Percentiles rank a stretch among this genome's conserved stretches.
phyloP scores from a whole-genome alignment of 92 coral and sea anemone species.

The Phymanthus crucifer region DNA sequence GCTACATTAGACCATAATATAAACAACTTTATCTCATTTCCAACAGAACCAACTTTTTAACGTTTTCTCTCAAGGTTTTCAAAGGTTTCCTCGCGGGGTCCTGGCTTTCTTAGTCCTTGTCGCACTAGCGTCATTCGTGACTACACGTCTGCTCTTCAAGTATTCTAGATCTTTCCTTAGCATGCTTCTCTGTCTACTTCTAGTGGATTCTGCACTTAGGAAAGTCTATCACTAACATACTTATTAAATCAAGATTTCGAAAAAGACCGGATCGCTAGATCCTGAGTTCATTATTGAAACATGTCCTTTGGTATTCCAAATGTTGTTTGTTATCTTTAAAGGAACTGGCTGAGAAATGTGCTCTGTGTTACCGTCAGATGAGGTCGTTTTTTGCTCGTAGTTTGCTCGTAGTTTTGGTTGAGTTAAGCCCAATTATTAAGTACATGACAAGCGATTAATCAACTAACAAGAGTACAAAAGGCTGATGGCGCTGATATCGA shows the following conservation, averaged over 20 bases:
- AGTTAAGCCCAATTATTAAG: not conserved
- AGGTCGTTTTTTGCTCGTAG: not conserved
- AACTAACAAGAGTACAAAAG: not conserved
- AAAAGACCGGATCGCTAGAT: not conserved
- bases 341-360: not conserved
- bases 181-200: not conserved
- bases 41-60: not conserved
- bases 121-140: not conserved
- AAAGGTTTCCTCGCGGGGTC: not conserved
- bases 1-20: too few relatives aligned
- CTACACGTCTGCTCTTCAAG: not conserved
- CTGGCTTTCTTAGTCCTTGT: not conserved
- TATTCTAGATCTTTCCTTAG: not conserved
- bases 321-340: not conserved
- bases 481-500: not conserved
- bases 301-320: not conserved
- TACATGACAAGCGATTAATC: constrained; percentile 30
- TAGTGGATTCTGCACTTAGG: not conserved
- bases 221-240: constrained; percentile 6
- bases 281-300: not conserved
- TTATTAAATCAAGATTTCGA: constrained; percentile 16
- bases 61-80: not conserved
- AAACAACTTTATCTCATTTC: too few relatives aligned
- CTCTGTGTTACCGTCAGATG: not conserved
- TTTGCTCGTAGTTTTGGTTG: constrained; percentile 1